Evolutionary conservation across 2,113 vertebrate species (phyloP).

Genomic region (Podarcis muralis): DNA sequence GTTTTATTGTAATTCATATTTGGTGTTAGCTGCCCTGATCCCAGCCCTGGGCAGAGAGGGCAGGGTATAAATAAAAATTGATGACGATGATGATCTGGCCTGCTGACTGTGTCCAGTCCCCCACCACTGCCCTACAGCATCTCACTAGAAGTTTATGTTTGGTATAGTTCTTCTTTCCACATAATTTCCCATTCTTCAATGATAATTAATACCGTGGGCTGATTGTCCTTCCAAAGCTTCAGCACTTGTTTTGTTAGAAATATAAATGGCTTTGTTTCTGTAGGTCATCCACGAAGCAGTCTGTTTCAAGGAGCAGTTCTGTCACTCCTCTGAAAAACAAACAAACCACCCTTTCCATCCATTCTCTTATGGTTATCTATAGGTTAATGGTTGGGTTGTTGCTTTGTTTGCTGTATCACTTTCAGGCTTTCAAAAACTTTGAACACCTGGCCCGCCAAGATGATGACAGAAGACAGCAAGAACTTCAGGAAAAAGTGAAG

Average conservation of each 20-base stretch:
- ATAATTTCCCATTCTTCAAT: background rate
- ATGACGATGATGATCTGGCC: no score
- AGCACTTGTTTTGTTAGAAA: background rate
- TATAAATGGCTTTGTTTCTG: background rate
- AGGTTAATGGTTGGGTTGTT: background rate
- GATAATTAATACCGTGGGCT: background rate
- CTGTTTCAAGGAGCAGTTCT: no score
- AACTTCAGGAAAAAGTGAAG: conserved; percentile 73
- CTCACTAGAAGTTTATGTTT: background rate
- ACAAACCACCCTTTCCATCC: background rate
- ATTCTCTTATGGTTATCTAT: background rate
- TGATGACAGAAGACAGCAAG: conserved; percentile 75
- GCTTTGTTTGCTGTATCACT: background rate
- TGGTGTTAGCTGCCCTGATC: no score
- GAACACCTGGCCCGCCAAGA: conserved; percentile 84
- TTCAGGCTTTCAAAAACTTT: conserved; percentile 82
- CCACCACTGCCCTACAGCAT: background rate
- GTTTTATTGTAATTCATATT: no score
- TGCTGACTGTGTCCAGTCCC: no score
- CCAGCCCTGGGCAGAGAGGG: no score
- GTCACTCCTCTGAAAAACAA: background rate
- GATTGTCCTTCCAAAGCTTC: background rate
- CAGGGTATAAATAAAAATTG: no score
- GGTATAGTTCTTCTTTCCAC: background rate
- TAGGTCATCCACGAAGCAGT: background rate